Evolutionary conservation across 2,797 vertebrate species (phyloP).

Genomic region (Coluber constrictor): DNA sequence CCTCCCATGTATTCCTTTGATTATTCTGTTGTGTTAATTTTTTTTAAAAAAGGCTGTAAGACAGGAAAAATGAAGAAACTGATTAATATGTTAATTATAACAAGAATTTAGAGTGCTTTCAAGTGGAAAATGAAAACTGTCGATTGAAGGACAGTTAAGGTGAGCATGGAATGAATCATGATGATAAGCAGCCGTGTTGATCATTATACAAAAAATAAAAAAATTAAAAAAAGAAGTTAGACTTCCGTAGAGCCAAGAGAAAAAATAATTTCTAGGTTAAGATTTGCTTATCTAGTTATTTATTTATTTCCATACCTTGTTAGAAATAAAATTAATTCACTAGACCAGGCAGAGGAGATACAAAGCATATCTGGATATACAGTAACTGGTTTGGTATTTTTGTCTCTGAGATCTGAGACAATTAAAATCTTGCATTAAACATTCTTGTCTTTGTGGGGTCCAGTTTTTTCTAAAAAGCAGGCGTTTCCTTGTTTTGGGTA

Average conservation of each 20-base stretch:
- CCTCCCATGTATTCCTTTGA: neutral
- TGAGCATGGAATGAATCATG: neutral
- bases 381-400: neutral
- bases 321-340: neutral
- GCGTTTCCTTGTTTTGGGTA: neutral
- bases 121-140: neutral
- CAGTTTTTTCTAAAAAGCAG: neutral
- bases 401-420: neutral
- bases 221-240: neutral
- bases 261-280: neutral
- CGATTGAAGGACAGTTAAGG: neutral
- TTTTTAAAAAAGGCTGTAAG: neutral
- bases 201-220: neutral
- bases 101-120: constrained; percentile 1
- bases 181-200: neutral
- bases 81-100: constrained; percentile 10
- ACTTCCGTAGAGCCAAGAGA: neutral
- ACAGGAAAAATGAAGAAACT: neutral
- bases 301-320: neutral
- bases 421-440: neutral
- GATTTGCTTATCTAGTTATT: neutral
- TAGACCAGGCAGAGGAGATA: neutral
- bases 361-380: neutral
- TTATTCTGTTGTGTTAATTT: neutral
- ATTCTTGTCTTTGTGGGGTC: neutral